phyloP scores from a whole-genome alignment of 1,140 invertebrate species.

The Cephus cinctus region DNA sequence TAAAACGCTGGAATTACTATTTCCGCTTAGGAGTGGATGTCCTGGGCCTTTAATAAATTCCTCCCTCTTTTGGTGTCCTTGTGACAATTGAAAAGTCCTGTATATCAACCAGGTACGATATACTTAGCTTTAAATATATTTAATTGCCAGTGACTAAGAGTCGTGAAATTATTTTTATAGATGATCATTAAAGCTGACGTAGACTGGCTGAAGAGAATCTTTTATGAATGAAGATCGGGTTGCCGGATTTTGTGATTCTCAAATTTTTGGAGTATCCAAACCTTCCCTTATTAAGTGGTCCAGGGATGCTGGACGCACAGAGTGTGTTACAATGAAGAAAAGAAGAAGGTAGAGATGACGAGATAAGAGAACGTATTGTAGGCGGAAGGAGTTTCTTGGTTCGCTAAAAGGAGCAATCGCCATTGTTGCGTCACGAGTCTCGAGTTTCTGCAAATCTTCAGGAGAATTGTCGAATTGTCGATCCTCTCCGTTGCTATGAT shows the following conservation, averaged over 20 bases:
- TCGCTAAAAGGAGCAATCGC: constrained; percentile 41
- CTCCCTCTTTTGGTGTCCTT: too few species aligned
- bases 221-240: constrained; percentile 15
- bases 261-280: too few species aligned
- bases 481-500: too few species aligned
- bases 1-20: constrained; percentile 4
- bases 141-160: too few species aligned
- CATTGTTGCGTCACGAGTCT: constrained; percentile 48
- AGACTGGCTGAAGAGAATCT: constrained; percentile 21
- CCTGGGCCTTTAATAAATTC: too few species aligned
- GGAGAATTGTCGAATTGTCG: constrained; percentile 16
- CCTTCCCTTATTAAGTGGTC: constrained; percentile 28
- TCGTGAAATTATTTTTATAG: too few species aligned
- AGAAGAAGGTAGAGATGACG: constrained; percentile 17
- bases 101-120: too few species aligned
- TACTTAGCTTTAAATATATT: too few species aligned
- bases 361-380: constrained; percentile 40
- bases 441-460: constrained; percentile 43
- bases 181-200: too few species aligned
- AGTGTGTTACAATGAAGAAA: constrained; percentile 14
- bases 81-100: too few species aligned
- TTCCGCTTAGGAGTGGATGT: too few species aligned
- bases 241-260: constrained; percentile 5
- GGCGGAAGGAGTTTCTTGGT: constrained; percentile 41
- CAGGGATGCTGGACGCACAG: constrained; percentile 4